Evolutionary conservation across 2,888 invertebrate genomes (phyloP), one percentile per base, ranked within the genome.

Genomic region (Drosophila greeni): DNA sequence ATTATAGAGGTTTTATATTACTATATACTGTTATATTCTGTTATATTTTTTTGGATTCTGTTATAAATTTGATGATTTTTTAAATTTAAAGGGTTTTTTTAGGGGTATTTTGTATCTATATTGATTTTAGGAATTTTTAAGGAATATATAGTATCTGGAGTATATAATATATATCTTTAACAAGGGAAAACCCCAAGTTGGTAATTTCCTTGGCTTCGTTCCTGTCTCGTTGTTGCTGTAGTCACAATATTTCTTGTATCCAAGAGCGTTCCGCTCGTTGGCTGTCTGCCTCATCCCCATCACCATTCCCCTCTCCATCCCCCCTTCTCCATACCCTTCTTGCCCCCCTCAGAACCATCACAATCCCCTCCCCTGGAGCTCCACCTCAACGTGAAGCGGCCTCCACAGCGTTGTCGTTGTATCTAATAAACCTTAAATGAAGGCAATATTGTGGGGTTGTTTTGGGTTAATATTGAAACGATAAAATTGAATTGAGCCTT

Each of bases 361-460:
- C 45, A 18, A 14, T 31, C 54, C 40, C 26, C 20, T 42, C 31
- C n/a, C 31, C n/a, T 26, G 45, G 9, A 26, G 9, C 12, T 51
- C 62, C 62, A 61, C 52, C 62, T 61, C 52, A 37, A 24, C 31
- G 20, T 24, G 53, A 26, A 54, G 43, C 16, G 49, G 47, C 48
- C 56, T 52, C 24, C 61, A 52, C 48, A 47, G 39, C 69, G 57
- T 65, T 73, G 73, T 76, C 82, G 79, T 72, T 74, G 76, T 73
- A 76, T 83, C 84, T 85, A 86, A 86, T 86, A 86, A 86, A 86
- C 86, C 86, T 85, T 86, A 86, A 86, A 86, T 86, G 86, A 84
- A 84, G 84, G 84, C 86, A 85, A 86, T 86, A 85, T 86, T 86
- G 84, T 82, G 86, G 86, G 84, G 84, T 80, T 85, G 77, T 86